These are phyloP conservation scores for Loris lydekkerianus DNA, from an alignment of 2,797 vertebrate genomes.

Conservation along the genomic window DNA sequence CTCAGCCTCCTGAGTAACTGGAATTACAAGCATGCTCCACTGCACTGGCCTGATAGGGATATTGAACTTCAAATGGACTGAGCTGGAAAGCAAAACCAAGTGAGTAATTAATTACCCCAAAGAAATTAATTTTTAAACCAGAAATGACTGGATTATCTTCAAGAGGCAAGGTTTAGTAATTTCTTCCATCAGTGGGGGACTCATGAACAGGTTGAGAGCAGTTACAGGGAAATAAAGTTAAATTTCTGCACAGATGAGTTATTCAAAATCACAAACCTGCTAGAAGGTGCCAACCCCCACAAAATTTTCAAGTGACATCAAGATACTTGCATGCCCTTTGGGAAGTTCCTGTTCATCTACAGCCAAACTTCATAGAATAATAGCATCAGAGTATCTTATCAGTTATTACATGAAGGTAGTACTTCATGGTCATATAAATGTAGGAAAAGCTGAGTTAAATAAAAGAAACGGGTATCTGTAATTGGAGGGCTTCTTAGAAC, in stretches of 20 bases:
- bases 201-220: neutral
- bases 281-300: conserved; percentile 7
- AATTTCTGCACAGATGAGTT: conserved; percentile 44
- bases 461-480: conserved; percentile 16
- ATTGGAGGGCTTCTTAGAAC: conserved; percentile 42
- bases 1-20: neutral
- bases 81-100: conserved; percentile 59
- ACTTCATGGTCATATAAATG: conserved; percentile 41
- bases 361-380: conserved; percentile 26
- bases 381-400: conserved; percentile 18
- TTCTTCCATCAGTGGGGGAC: neutral
- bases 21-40: neutral
- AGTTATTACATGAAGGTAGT: neutral
- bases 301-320: conserved; percentile 38
- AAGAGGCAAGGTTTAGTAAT: conserved; percentile 12
- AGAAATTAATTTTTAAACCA: conserved; percentile 65
- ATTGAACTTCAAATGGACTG: conserved; percentile 33
- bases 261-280: conserved; percentile 24
- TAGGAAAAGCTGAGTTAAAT: conserved; percentile 25
- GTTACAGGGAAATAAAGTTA: conserved; percentile 50
- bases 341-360: conserved; percentile 6
- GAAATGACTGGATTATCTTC: conserved; percentile 65
- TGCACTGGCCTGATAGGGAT: neutral
- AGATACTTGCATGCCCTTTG: conserved; percentile 24
- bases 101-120: conserved; percentile 58